Evolutionary conservation across 2,888 invertebrate genomes (phyloP).

Genomic region (Synanthedon tipuliformis): DNA sequence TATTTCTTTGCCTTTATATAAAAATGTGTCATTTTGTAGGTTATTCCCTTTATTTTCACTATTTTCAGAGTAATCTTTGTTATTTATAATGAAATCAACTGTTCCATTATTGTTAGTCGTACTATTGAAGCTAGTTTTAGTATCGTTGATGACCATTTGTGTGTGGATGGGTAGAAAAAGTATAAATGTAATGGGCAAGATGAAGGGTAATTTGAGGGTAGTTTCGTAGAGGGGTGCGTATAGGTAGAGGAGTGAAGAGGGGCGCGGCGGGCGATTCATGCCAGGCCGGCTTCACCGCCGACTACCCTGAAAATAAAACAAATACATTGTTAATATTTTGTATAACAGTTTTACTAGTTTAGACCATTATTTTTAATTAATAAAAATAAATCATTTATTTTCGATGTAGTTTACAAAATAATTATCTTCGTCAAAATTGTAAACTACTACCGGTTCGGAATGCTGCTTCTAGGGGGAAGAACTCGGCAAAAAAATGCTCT

Average conservation of each 20-base stretch:
- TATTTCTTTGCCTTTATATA: conserved; percentile 1
- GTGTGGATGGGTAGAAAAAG: conserved; percentile 29
- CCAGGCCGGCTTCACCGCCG: conserved; percentile 47
- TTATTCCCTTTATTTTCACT: background rate
- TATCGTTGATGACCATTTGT: conserved; percentile 31
- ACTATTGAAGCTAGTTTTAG: background rate
- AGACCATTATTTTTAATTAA: too few species aligned
- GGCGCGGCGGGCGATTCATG: conserved; percentile 50
- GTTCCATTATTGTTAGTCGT: background rate
- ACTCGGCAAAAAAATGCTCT: background rate
- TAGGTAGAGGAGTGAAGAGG: conserved; percentile 32
- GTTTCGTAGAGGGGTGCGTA: conserved; percentile 45
- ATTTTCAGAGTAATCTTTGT: background rate
- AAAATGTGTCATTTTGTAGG: background rate
- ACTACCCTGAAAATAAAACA: conserved; percentile 32
- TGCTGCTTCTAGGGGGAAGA: background rate
- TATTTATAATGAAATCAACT: background rate
- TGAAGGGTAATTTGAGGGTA: conserved; percentile 32
- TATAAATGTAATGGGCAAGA: conserved; percentile 26
- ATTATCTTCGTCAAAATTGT: too few species aligned
- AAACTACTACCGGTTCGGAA: background rate
- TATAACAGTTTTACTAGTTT: too few species aligned
- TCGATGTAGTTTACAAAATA: too few species aligned
- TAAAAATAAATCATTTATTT: too few species aligned
- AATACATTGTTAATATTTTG: background rate